phyloP scores from a whole-genome alignment of 2,797 vertebrate genomes.

The Oryzias dopingdopingensis region DNA sequence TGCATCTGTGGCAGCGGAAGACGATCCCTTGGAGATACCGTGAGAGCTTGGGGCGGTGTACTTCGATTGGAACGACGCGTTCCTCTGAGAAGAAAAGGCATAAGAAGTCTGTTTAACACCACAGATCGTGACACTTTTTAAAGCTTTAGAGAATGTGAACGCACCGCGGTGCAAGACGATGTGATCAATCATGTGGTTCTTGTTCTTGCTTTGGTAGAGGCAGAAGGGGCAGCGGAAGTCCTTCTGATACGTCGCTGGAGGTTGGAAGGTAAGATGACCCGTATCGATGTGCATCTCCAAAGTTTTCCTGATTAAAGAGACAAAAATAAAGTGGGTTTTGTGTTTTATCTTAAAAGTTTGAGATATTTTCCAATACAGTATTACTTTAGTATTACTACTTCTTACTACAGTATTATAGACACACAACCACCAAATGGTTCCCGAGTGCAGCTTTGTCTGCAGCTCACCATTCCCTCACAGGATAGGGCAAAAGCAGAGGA shows the following conservation, averaged over 20 bases:
- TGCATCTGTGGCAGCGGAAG: slow-evolving; percentile 94
- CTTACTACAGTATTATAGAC: too few relatives aligned
- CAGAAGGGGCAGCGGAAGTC: slow-evolving; percentile 91
- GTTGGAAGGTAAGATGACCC: slow-evolving; percentile 79
- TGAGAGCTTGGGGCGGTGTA: slow-evolving; percentile 88
- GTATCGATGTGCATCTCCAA: slow-evolving; percentile 87
- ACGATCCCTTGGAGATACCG: slow-evolving; percentile 87
- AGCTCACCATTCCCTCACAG: too few relatives aligned
- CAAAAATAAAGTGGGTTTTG: not conserved
- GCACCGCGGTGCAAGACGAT: slow-evolving; percentile 91
- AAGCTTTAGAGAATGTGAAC: not conserved
- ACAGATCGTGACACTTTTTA: rapidly evolving
- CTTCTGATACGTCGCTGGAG: slow-evolving; percentile 78
- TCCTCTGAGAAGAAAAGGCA: slow-evolving; percentile 79
- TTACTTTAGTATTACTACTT: too few relatives aligned
- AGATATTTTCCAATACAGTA: not conserved
- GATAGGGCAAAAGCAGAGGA: too few relatives aligned
- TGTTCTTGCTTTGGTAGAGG: slow-evolving; percentile 93
- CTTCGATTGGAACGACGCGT: slow-evolving; percentile 88
- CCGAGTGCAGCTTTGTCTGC: too few relatives aligned
- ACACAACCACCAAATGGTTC: too few relatives aligned
- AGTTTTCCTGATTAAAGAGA: slow-evolving; percentile 77
- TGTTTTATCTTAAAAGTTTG: not conserved
- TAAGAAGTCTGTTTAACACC: too few relatives aligned
- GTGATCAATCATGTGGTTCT: slow-evolving; percentile 95